Base-by-base conservation (phyloP, 2,797 vertebrate species). In the Platyrinchus mystaceus region DNA sequence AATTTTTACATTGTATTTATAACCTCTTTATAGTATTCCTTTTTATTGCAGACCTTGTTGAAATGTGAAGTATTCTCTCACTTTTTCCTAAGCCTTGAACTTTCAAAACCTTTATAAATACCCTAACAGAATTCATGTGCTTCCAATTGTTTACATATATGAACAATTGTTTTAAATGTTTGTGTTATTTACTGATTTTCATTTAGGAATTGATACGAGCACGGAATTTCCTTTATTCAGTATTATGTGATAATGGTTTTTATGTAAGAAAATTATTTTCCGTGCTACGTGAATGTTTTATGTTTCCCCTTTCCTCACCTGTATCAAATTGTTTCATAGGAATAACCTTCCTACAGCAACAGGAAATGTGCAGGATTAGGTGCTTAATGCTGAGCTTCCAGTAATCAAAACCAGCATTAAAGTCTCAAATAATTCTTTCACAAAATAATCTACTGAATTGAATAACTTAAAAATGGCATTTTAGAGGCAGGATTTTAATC, bases 11-110 rank as follows among this genome's bases (percentile, higher is more conserved):
- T 85, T 79, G 59, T 77, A 94, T 95, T 95, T 96, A 74, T 95
- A 93, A 89, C 95, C 96, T 98, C 97, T 97, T 97, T 97, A 88
- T 95, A 98, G 94, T 97, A 97, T 90, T 97, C 95, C 97, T 97
- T 98, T 97, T 97, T 97, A 93, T 93, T 85, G 76, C 76, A 96
- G 91, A 94, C 58, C 84, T 70, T 89, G 58, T 85, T 94, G 75
- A 96, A 96, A 96, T 77, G 58, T 94, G 86, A 92, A 84, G 47
- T 95, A 84, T 87, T 89, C 83, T 94, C 70, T 91, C 84, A 76
- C 77, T 67, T 84, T 59, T 78, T 76, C 83, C 30, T 77, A 93
- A 93, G 62, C 86, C 66, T 76, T 77, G 68, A 95, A 32, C 71
- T 95, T 94, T 86, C 87, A 94, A 96, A 95, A 93, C 44, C 53